phyloP scores from a whole-genome alignment of 2,797 vertebrate genomes.

The Orestias chungarensis region DNA sequence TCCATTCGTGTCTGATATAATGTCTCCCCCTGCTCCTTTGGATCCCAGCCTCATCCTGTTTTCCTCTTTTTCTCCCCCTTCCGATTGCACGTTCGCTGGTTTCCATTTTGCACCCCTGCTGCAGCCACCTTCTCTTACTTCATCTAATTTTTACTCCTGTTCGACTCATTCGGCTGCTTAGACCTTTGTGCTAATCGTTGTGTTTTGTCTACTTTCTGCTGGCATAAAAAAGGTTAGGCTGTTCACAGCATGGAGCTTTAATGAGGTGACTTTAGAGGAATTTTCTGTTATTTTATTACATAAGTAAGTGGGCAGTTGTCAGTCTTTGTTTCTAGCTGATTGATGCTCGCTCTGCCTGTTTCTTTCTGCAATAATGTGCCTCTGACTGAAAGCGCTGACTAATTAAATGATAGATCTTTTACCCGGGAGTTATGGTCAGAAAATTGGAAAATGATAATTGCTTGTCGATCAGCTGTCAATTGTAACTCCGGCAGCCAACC shows the following conservation, averaged over 20 bases:
- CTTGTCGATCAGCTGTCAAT: slow-evolving; percentile 57
- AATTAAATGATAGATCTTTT: slow-evolving; percentile 62
- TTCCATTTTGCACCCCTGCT: slow-evolving; percentile 40
- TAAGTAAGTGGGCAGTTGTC: slow-evolving; percentile 44
- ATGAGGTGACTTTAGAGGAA: slow-evolving; percentile 37
- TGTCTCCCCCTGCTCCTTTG: slow-evolving; percentile 59
- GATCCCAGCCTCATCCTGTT: slow-evolving; percentile 56
- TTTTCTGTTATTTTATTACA: slow-evolving; percentile 47
- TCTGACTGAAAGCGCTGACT: slow-evolving; percentile 49
- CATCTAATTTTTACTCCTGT: slow-evolving; percentile 32
- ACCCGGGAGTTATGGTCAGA: slow-evolving; percentile 68
- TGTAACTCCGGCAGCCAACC: slow-evolving; percentile 44
- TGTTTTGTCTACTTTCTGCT: slow-evolving; percentile 41
- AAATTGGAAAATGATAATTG: slow-evolving; percentile 69
- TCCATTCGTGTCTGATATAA: slow-evolving; percentile 75
- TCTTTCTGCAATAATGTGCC: slow-evolving; percentile 50
- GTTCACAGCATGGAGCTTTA: slow-evolving; percentile 32
- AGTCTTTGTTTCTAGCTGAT: slow-evolving; percentile 39
- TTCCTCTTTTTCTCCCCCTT: slow-evolving; percentile 47
- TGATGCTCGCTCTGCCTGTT: slow-evolving; percentile 46
- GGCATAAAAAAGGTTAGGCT: slow-evolving; percentile 25
- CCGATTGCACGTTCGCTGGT: slow-evolving; percentile 42
- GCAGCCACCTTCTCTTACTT: slow-evolving; percentile 40
- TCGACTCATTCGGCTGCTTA: slow-evolving; percentile 23
- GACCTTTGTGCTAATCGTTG: slow-evolving; percentile 45